Evolutionary conservation across 2,113 vertebrate species (phyloP).

Genomic region (Ondatra zibethicus): DNA sequence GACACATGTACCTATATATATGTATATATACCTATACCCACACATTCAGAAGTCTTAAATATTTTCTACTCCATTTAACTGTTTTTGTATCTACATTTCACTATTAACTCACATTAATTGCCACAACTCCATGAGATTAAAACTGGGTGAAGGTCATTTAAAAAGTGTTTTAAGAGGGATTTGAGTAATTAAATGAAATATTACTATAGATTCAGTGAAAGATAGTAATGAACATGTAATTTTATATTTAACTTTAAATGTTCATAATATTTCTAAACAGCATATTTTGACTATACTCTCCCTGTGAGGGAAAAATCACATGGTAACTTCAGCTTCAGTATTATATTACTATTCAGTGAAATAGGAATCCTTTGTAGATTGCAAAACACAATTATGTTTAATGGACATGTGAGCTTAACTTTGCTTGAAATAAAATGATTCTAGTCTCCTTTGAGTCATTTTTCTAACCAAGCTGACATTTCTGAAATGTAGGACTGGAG

Average conservation of each 20-base stretch:
- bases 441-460: not conserved
- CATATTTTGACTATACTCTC: not conserved
- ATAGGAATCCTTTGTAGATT: not conserved
- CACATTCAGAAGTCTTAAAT: not conserved
- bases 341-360: not conserved
- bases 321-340: not conserved
- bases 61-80: accelerated
- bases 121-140: not conserved
- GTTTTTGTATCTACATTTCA: not conserved
- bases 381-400: not conserved
- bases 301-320: not conserved
- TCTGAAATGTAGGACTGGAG: not conserved
- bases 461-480: not conserved
- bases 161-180: not conserved
- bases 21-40: not conserved
- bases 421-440: not conserved
- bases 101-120: not conserved
- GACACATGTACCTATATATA: not conserved
- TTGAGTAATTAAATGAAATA: not conserved
- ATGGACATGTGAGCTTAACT: not conserved
- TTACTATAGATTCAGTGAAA: slow-evolving; percentile 36
- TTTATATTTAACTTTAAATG: slow-evolving; percentile 58
- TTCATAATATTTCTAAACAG: slow-evolving; percentile 24
- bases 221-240: not conserved
- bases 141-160: not conserved